A percentile compares a stretch with the other conserved stretches of the same genome.
phyloP scores from a whole-genome alignment of 2,888 invertebrate species.

The Campoplex capitator region DNA sequence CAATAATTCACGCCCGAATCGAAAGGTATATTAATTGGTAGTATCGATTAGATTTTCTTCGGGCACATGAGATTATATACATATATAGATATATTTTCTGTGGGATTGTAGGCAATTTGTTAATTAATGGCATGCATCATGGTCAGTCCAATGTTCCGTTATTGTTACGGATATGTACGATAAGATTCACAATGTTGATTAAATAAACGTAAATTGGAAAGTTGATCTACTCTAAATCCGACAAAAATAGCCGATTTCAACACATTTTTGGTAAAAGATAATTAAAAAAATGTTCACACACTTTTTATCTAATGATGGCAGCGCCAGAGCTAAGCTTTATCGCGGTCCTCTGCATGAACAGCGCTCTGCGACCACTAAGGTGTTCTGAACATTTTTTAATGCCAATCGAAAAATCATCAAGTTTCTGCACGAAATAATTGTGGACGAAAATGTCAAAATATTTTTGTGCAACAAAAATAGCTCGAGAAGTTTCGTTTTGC shows the following conservation, averaged over 20 bases:
- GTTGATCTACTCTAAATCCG: too few species aligned
- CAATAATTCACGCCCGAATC: not conserved
- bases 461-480: too few species aligned
- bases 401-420: not conserved
- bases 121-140: not conserved
- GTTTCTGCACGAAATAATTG: too few species aligned
- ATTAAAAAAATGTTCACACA: not conserved
- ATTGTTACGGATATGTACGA: not conserved
- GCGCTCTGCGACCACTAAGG: not conserved
- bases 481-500: too few species aligned
- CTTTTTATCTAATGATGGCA: not conserved
- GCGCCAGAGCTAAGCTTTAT: too few species aligned
- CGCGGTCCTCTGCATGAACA: not conserved
- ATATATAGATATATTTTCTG: not conserved
- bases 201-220: too few species aligned
- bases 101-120: not conserved
- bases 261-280: too few species aligned
- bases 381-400: not conserved
- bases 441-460: too few species aligned
- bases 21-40: not conserved
- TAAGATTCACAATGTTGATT: too few species aligned
- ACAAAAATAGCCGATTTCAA: too few species aligned
- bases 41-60: not conserved
- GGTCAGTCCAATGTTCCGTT: not conserved
- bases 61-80: not conserved